Evolutionary conservation across 1,140 invertebrate species (phyloP).

Genomic region (Potamilus streckersoni): DNA sequence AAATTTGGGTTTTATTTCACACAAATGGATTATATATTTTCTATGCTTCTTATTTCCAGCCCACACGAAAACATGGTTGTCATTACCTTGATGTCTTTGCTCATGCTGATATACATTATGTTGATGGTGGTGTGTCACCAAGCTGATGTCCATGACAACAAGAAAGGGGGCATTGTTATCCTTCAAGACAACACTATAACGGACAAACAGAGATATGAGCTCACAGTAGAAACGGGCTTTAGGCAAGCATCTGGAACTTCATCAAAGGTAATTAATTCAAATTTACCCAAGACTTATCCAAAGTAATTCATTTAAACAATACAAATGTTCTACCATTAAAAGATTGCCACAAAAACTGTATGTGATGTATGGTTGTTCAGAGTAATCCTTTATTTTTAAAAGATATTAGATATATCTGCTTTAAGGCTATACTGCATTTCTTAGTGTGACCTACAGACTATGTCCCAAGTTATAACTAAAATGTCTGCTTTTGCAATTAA

Average conservation of each 20-base stretch:
- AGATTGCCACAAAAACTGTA: too few species aligned
- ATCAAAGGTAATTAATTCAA: conserved; percentile 57
- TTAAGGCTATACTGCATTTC: neutral
- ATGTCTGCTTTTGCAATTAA: neutral
- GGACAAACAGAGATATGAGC: conserved; percentile 64
- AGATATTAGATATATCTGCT: neutral
- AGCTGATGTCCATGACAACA: conserved; percentile 68
- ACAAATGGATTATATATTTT: neutral
- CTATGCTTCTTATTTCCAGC: conserved; percentile 40
- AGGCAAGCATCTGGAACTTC: conserved; percentile 62
- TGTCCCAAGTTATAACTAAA: neutral
- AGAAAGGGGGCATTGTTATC: conserved; percentile 55
- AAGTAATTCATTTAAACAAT: neutral
- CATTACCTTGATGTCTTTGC: conserved; percentile 63
- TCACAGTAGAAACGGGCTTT: conserved; percentile 67
- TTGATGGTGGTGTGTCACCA: conserved; percentile 66
- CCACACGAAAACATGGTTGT: conserved; percentile 58
- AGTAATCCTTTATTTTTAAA: too few species aligned
- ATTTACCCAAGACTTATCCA: neutral
- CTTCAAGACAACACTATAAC: conserved; percentile 62
- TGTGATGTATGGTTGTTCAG: too few species aligned
- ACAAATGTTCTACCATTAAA: neutral
- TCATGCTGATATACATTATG: conserved; percentile 67
- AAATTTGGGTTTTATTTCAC: too few species aligned
- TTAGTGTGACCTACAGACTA: neutral